phyloP scores from a whole-genome alignment of 2,113 vertebrate species.

The Suncus etruscus region DNA sequence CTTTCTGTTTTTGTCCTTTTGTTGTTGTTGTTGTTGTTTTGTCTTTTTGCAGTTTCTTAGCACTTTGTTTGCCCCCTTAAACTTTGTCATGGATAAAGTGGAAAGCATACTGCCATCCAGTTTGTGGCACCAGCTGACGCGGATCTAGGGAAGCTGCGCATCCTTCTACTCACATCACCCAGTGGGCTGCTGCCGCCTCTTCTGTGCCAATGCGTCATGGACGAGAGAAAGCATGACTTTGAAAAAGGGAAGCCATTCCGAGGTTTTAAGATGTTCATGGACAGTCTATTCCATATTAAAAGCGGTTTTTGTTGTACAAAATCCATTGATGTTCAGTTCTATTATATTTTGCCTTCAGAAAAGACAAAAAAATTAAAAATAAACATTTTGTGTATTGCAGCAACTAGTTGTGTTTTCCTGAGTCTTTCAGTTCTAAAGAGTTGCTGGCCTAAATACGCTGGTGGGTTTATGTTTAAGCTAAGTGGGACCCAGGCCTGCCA shows the following conservation, averaged over 20 bases:
- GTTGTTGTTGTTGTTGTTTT: too few relatives aligned
- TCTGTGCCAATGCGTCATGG: conserved; percentile 90
- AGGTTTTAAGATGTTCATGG: conserved; percentile 87
- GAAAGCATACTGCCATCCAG: conserved; percentile 98
- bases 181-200: conserved; percentile 83
- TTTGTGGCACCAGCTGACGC: conserved; percentile 98
- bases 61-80: conserved; percentile 97
- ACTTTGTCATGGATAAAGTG: conserved; percentile 99
- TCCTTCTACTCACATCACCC: not conserved
- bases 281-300: conserved; percentile 93
- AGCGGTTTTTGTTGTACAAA: conserved; percentile 95
- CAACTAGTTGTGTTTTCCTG: conserved; percentile 74
- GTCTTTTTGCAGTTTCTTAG: conserved; percentile 96
- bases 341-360: conserved; percentile 94
- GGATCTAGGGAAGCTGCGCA: conserved; percentile 89
- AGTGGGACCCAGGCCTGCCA: not conserved
- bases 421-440: conserved; percentile 66
- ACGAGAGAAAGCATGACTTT: conserved; percentile 88
- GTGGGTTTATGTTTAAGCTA: not conserved
- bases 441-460: not conserved
- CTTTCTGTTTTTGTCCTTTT: conserved; percentile 70
- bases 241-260: conserved; percentile 88
- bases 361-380: conserved; percentile 91
- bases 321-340: conserved; percentile 91
- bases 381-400: conserved; percentile 96